phyloP scores from a whole-genome alignment of 2,113 vertebrate species.

The Chaetodon trifascialis region DNA sequence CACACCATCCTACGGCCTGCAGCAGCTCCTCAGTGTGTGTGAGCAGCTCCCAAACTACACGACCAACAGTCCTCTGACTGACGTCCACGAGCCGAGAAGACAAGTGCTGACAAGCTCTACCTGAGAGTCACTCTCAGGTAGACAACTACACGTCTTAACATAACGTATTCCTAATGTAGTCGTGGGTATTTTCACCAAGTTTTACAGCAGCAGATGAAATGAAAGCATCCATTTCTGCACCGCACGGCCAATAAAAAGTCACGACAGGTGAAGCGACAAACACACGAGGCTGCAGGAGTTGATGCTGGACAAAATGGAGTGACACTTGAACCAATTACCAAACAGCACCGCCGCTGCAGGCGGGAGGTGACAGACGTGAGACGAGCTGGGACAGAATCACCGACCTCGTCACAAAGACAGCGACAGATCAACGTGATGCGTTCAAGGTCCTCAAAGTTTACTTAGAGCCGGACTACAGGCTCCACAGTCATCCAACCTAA shows the following conservation, averaged over 20 bases:
- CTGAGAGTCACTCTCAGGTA: neutral
- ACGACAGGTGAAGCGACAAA: neutral
- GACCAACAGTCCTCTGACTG: neutral
- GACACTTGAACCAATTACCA: neutral
- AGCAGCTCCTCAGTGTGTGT: neutral
- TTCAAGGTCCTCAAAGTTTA: neutral
- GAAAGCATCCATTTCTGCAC: too few relatives aligned
- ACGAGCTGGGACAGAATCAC: neutral
- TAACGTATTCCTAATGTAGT: neutral
- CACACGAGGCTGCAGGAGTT: neutral
- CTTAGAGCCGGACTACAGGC: neutral
- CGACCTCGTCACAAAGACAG: neutral
- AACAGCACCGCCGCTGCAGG: neutral
- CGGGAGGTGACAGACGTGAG: neutral
- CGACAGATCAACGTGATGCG: neutral
- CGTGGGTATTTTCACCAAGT: too few relatives aligned
- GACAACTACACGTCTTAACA: neutral
- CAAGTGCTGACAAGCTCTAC: too few relatives aligned
- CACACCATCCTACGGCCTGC: neutral
- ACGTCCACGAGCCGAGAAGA: too few relatives aligned
- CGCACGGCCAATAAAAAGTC: neutral
- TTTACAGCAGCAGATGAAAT: too few relatives aligned
- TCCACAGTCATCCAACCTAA: neutral
- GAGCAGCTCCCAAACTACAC: neutral
- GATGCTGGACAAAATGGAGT: too few relatives aligned